phyloP scores from a whole-genome alignment of 2,113 vertebrate genomes.

The Hucho hucho region DNA sequence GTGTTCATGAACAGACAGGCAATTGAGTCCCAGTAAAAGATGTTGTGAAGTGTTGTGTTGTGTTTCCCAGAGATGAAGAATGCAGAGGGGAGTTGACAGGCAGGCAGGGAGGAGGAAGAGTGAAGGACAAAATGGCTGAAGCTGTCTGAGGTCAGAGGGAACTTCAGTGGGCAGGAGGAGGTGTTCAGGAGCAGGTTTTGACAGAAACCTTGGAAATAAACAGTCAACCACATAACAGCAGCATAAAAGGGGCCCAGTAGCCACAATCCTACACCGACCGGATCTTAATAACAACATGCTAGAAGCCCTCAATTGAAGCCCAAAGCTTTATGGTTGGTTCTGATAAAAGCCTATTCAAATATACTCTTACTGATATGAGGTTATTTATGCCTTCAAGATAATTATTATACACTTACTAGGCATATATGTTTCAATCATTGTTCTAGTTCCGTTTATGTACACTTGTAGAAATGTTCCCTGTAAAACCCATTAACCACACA shows the following conservation, averaged over 20 bases:
- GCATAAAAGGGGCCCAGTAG: not conserved
- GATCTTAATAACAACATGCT: no score
- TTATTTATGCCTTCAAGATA: no score
- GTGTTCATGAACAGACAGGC: conserved; percentile 32
- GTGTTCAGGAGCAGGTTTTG: conserved; percentile 43
- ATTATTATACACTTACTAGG: no score
- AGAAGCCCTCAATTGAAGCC: no score
- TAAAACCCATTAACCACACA: not conserved
- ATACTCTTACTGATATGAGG: no score
- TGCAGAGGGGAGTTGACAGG: conserved; percentile 42
- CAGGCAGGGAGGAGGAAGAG: conserved; percentile 50
- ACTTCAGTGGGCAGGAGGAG: conserved; percentile 35
- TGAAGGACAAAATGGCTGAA: conserved; percentile 78
- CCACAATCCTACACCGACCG: no score
- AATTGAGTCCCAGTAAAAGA: conserved; percentile 26
- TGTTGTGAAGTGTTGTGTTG: conserved; percentile 26
- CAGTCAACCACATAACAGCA: not conserved
- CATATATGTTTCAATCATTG: no score
- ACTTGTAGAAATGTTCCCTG: not conserved
- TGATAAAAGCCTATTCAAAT: no score
- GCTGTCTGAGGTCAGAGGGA: conserved; percentile 60
- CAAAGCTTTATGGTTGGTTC: no score
- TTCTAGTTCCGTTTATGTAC: no score
- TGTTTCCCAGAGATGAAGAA: conserved; percentile 30
- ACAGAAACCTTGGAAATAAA: no score